Conservation (phyloP, 2,888 invertebrate genomes). For the Melieria picta region DNA sequence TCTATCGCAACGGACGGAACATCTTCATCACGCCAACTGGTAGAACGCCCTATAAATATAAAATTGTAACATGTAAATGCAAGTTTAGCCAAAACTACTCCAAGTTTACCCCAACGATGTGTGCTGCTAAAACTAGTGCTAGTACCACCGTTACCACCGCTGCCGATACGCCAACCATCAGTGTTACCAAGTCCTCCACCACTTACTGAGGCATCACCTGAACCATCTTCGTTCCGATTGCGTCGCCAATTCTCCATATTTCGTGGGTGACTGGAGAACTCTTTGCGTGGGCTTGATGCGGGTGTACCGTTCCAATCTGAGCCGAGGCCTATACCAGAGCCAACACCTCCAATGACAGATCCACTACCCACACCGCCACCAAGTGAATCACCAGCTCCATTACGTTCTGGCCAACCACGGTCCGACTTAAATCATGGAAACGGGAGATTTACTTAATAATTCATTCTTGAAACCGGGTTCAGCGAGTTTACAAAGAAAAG, state of each 20-base stretch:
- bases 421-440: constrained; percentile 49
- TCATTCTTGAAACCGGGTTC: background rate
- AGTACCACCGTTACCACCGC: constrained; percentile 21
- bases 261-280: constrained; percentile 57
- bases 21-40: constrained; percentile 65
- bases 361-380: constrained; percentile 30
- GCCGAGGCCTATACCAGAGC: background rate
- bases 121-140: constrained; percentile 44
- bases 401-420: constrained; percentile 63
- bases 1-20: constrained; percentile 30
- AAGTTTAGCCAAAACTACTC: background rate
- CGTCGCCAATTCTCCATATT: constrained; percentile 65
- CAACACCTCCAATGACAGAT: constrained; percentile 12
- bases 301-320: constrained; percentile 62
- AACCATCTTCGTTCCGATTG: constrained; percentile 58
- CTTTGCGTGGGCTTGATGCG: constrained; percentile 63
- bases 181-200: constrained; percentile 28
- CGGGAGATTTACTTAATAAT: background rate
- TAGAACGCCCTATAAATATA: constrained; percentile 57
- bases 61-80: background rate
- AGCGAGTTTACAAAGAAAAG: background rate
- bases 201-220: constrained; percentile 47
- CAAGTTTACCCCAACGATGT: constrained; percentile 58
- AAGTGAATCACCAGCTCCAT: constrained; percentile 54
- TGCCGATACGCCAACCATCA: constrained; percentile 53